These are phyloP conservation scores for Apotomis betuletana DNA, from an alignment of 2,888 invertebrate genomes.

Conservation along the genomic window DNA sequence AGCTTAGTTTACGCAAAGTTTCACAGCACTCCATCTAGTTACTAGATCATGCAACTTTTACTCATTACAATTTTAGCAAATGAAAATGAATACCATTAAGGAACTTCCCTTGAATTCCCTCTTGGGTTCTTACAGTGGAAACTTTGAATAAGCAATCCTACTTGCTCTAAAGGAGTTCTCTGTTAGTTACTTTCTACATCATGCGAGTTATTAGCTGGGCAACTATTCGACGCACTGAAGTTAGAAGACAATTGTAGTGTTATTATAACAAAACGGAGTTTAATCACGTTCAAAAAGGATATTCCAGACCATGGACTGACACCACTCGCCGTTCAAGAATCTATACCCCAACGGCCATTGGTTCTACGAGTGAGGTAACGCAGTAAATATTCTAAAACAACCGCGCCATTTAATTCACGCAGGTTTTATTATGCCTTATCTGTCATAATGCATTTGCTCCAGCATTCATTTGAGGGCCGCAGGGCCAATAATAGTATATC, in stretches of 20 bases:
- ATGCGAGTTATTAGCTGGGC: neutral
- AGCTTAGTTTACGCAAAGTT: constrained; percentile 16
- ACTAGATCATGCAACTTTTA: constrained; percentile 14
- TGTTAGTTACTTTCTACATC: constrained; percentile 9
- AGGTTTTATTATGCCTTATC: constrained; percentile 40
- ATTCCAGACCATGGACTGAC: too few species aligned
- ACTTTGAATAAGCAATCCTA: constrained; percentile 23
- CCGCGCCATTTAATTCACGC: constrained; percentile 33
- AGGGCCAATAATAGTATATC: constrained; percentile 51
- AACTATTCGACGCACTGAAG: too few species aligned
- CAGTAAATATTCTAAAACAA: constrained; percentile 22
- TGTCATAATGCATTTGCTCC: constrained; percentile 42
- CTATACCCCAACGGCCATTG: too few species aligned
- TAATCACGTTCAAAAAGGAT: too few species aligned
- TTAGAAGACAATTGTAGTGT: too few species aligned
- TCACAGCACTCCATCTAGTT: neutral
- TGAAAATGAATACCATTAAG: constrained; percentile 25
- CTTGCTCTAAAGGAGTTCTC: constrained; percentile 11
- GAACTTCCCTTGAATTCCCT: constrained; percentile 24
- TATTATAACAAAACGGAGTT: too few species aligned
- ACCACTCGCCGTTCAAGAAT: too few species aligned
- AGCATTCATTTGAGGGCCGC: constrained; percentile 38
- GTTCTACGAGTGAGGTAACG: neutral
- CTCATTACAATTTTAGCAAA: constrained; percentile 23
- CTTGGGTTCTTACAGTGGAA: constrained; percentile 14